phyloP scores from a whole-genome alignment of 2,888 invertebrate species.

The Apotomis capreana region DNA sequence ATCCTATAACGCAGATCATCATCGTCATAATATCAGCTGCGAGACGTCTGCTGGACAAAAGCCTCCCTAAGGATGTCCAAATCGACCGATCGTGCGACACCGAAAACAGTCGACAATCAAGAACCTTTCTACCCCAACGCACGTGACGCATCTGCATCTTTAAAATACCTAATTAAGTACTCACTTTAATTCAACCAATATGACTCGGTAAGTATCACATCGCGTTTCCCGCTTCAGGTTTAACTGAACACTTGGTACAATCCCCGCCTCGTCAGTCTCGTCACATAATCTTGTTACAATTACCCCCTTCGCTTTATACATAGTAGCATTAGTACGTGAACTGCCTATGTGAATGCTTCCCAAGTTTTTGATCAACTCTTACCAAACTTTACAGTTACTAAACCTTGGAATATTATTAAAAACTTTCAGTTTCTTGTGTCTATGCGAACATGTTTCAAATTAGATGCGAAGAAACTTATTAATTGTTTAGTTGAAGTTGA shows the following conservation, averaged over 20 bases:
- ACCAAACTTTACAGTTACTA: neutral
- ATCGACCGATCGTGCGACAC: too few species aligned
- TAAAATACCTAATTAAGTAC: too few species aligned
- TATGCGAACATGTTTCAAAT: neutral
- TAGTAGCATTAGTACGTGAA: neutral
- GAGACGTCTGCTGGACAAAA: too few species aligned
- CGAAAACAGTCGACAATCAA: too few species aligned
- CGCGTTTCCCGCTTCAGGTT: neutral
- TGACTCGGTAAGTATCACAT: neutral
- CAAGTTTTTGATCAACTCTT: neutral
- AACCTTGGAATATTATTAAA: slow-evolving; percentile 6
- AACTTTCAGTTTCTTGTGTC: slow-evolving; percentile 5
- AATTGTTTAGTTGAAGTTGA: neutral
- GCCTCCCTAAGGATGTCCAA: too few species aligned
- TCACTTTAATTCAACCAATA: neutral
- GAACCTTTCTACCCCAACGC: too few species aligned
- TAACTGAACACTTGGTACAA: neutral
- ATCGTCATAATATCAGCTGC: too few species aligned
- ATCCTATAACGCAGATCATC: too few species aligned
- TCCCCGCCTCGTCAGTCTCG: neutral
- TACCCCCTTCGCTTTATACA: neutral
- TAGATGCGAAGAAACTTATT: neutral
- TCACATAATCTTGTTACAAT: neutral
- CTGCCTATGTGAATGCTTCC: neutral
- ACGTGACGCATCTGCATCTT: too few species aligned